Evolutionary conservation across 2,113 vertebrate genomes (phyloP).

Genomic region (Phyllostomus discolor): DNA sequence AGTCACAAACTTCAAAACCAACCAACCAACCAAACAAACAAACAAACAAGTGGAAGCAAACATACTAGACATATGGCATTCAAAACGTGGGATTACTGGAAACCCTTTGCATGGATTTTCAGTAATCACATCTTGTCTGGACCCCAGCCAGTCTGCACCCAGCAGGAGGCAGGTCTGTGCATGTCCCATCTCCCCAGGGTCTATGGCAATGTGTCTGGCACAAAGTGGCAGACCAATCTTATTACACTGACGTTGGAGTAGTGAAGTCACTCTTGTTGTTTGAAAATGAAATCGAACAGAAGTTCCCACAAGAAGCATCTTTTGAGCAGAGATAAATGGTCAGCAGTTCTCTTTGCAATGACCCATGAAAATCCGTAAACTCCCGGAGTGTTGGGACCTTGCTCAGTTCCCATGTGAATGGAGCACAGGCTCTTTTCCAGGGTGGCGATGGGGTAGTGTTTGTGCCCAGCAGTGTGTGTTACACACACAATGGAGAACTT

Average conservation of each 20-base stretch:
- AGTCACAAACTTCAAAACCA: background rate
- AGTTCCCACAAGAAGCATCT: background rate
- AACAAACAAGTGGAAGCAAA: background rate
- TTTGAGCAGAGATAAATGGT: background rate
- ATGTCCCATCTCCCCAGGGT: background rate
- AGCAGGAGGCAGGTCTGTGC: background rate
- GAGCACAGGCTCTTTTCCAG: background rate
- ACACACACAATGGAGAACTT: background rate
- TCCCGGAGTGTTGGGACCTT: background rate
- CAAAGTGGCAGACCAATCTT: background rate
- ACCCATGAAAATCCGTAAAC: background rate
- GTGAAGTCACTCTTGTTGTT: background rate
- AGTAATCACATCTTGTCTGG: background rate
- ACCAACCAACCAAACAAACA: background rate
- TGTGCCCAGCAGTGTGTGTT: background rate
- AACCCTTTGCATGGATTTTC: background rate
- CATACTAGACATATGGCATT: background rate
- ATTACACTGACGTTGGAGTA: background rate
- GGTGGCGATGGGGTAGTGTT: background rate
- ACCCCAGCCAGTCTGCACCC: background rate
- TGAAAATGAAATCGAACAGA: constrained; percentile 5
- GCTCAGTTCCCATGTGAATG: background rate
- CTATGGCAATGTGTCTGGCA: background rate
- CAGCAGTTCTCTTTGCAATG: background rate
- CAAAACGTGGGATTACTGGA: background rate